Evolutionary conservation across 2,797 vertebrate genomes (phyloP).

Genomic region (Carduelis carduelis): DNA sequence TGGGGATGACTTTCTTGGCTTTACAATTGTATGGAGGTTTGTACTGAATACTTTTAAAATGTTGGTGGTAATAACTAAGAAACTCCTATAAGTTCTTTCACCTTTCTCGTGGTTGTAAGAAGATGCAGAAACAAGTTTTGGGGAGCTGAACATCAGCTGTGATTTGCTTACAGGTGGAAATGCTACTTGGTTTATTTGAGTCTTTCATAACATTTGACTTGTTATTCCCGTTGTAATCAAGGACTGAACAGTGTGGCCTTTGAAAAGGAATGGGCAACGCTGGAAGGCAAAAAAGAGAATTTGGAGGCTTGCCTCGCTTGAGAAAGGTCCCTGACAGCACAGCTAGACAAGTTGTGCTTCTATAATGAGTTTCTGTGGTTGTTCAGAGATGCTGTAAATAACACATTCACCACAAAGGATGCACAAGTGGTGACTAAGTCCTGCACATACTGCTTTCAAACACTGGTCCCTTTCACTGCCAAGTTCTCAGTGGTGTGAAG

Average conservation of each 20-base stretch:
- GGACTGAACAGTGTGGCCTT: background rate
- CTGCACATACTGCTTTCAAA: background rate
- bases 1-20: background rate
- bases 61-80: background rate
- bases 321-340: background rate
- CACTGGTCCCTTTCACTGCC: background rate
- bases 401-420: background rate
- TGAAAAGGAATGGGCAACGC: background rate
- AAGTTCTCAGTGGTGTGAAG: background rate
- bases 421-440: background rate
- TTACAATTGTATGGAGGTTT: background rate
- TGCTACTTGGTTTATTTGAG: background rate
- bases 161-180: background rate
- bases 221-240: background rate
- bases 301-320: conserved; percentile 17
- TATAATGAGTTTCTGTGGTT: background rate
- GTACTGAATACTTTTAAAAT: background rate
- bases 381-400: conserved; percentile 8
- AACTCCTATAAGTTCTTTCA: background rate
- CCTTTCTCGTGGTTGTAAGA: background rate
- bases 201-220: background rate
- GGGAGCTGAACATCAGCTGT: background rate
- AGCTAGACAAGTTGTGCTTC: conserved; percentile 18
- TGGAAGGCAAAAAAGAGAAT: background rate
- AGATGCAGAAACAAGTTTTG: background rate